Evolutionary conservation across 2,888 invertebrate species (phyloP), one percentile per base, ranked within the genome.

Genomic region (Callosobruchus maculatus): DNA sequence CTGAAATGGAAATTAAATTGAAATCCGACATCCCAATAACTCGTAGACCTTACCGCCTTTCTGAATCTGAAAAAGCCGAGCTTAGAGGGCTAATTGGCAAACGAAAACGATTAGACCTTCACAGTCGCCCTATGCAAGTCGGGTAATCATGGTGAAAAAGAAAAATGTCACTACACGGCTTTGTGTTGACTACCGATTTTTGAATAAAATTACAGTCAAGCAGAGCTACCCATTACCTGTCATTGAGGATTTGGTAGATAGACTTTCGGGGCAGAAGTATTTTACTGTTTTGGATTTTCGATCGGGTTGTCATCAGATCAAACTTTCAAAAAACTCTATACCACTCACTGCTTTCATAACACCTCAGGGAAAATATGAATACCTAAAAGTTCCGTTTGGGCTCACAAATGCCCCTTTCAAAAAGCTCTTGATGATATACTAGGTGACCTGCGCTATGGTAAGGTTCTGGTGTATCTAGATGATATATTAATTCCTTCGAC

Each of bases 301-400:
- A 26, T 22, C 26, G 3, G 70, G 70, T 21, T 74, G 68, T 68
- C 73, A 73, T 22, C 70, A 70, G 9, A 22, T 70, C 21, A 21
- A 21, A n/a, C 21, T 70, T 20, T 21, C 21, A 0, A 31, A 70
- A 20, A 20, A 21, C 20, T 72, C 71, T 18, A 73, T 70, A 21
- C 73, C 68, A 18, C 74, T 31, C 26, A 75, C 75, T 21, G 73
- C 73, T 2, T 70, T 74, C 49, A 71, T 72, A 21, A 70, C 70
- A 70, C 70, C 70, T 3, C 4, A 70, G 5, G 70, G 70, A n/a
- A 20, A 26, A 21, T 70, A 13, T n/a, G 70, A 69, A 69, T 69
- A 80, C 71, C 71, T 77, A 3, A 71, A 79, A 70, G 0, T 80
- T 84, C 81, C 81, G 4, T 86, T 85, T 74, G 84, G 84, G 2